Base-by-base conservation (phyloP, 2,797 vertebrate genomes). In the Amblyopsis hoosieri region DNA sequence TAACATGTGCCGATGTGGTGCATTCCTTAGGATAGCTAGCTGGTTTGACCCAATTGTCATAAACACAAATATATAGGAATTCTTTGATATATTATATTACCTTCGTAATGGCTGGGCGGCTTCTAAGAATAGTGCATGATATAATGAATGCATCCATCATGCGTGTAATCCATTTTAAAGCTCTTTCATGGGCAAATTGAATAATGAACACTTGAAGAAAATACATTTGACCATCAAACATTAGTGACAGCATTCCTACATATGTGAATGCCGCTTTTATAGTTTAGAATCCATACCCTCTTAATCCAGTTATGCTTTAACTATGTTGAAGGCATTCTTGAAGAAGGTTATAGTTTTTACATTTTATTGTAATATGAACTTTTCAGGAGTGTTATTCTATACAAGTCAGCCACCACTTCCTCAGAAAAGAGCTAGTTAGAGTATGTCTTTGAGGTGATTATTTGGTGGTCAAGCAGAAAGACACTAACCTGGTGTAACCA, bases 41-140 rank as follows among this genome's bases (percentile, higher is more conserved):
- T 42, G 9, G 80, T 86, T 84, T 87, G 79, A 84, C 83, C 83
- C 78, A 88, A 69, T 84, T 86, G 55, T 42, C 55, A 57, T 54
- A 79, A 82, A 78, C 67, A 71, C 63, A 75, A 45, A 31, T 62
- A 64, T 64, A 76, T 60, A 48, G 33, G 56, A 58, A 60, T 67
- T 66, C 60, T 75, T 80, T 74, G 71, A 71, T 60, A 54, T 64
- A 10, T 72, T 58, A 73, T 52, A 87, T 85, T 87, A 79, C 66
- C 73, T 84, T 83, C 77, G 79, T 79, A 72, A 81, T 81, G 59
- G 74, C 84, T 77, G 57, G 60, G 58, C 69, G 60, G 50, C 57
- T 56, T 19, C 61, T 15, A 57, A 71, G 71, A 75, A 77, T 64
- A 60, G 64, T 61, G 75, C 63, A 80, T 54, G 57, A 45, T 52